Base-by-base conservation (phyloP, 2,113 vertebrate genomes). In the Engystomops pustulosus region DNA sequence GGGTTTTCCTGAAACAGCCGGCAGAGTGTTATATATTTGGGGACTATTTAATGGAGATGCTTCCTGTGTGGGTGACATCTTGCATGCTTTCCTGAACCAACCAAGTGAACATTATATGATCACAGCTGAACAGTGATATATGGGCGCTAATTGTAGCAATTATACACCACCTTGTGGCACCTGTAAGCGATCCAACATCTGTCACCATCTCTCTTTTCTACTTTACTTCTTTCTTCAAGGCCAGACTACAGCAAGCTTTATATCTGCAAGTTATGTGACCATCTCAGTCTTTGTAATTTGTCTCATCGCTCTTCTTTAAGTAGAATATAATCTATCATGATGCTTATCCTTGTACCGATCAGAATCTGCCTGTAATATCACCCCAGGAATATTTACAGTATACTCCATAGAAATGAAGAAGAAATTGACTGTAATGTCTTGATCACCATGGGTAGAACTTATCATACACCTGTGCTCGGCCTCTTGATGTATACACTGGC, bases 131-230 rank as follows among this genome's bases (percentile, higher is more conserved):
- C 74, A 67, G 41, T 77, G 71, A 77, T 76, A 77, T 60, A 76
- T 84, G 62, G 25, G 58, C 68, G 72, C 60, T 84, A 77, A 84
- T 77, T 84, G 81, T 51, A 17, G 44, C 30, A 84, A 84, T 84
- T 84, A 84, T 36, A 77, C 41, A 84, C 32, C 44, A n/a, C 41
- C 55, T 34, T 77, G 55, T 77, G 62, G 55, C 81, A 84, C 81
- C 81, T 84, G 81, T 76, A 74, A 38, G 49, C 11, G 23, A 67
- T 38, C 15, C 53, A 62, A 51, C 71, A 84, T 84, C 45, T 77
- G 55, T 53, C 41, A 15, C 14, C 49, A 53, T 14, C 27, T 74
- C 25, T 49, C 34, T 47, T 83, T 49, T 83, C 44, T 7, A 20
- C 49, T 6, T 12, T 69, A 9, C 41, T 83, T 55, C 23, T 12